Evolutionary conservation across 2,797 vertebrate genomes (phyloP), one percentile per base, ranked within the genome.

Genomic region (Cyclopterus lumpus): DNA sequence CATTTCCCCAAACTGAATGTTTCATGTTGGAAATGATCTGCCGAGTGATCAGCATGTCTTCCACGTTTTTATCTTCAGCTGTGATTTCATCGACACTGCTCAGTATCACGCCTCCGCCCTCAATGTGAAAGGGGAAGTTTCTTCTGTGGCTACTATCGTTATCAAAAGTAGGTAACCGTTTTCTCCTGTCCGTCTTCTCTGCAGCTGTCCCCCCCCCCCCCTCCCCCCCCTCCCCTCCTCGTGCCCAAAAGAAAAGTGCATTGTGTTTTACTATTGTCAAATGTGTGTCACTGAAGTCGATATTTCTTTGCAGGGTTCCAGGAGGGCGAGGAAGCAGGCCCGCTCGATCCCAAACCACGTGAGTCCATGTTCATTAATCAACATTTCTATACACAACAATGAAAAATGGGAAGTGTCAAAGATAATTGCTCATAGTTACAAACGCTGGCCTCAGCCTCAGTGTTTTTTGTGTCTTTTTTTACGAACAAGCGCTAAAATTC

Each of bases 51-150:
- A 69, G 71, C 34, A 2, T 20, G 2, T 59, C 28, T 51, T 22
- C 15, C 44, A 9, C 18, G 3, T 68, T 76, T 77, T 24, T 70
- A 11, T 40, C 88, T 77, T 55, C 93, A 99, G 98, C 55, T 99
- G 97, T 86, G 94, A 96, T 77, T 99, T 99, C 92, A 92, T 94
- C 0, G 98, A 99, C 90, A 99, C 94, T 0, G 98, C 98, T 71
- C 95, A 97, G 84, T 99, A 99, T 83, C 89, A 90, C 16, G 95
- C 90, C 71, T 99, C 98, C 8, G 97, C 96, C 8, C 97, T 99
- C 92, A 99, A 99, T 0, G 91, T 97, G 36, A 98, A 97, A 94
- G 98, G 98, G 83, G 98, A 99, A 85, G 77, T 92, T 71, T 98
- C 98, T 0, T 93, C 92, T 18, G 95, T 95, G 62, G 96, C 98